phyloP scores from a whole-genome alignment of 30 jellyfish, hydroid and myxozoan genomes.

The Aurelia aurita complex sp. Pacific region DNA sequence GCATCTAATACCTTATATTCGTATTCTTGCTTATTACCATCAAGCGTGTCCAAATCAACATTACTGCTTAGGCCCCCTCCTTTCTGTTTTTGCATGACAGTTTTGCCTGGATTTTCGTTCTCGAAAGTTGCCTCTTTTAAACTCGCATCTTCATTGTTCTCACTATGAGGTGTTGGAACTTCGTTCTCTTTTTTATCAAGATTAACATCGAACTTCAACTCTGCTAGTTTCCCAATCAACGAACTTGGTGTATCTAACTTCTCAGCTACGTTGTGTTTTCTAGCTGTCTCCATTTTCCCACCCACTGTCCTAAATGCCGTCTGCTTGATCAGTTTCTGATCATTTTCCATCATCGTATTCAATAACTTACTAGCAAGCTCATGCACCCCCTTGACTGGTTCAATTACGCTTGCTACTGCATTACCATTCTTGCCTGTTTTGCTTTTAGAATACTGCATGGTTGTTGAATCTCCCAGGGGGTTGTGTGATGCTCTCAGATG shows the following conservation, averaged over 20 bases:
- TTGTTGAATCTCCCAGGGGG: not conserved
- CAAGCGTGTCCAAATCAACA: slow-evolving; percentile 46
- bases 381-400: not conserved
- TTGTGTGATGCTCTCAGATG: not conserved
- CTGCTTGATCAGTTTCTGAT: slow-evolving; percentile 13
- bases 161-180: slow-evolving; percentile 10
- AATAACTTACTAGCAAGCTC: slow-evolving; percentile 33
- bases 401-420: not conserved
- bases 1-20: slow-evolving; percentile 26
- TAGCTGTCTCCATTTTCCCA: not conserved
- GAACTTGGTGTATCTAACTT: slow-evolving; percentile 42
- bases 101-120: slow-evolving; percentile 57
- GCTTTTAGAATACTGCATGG: not conserved
- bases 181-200: slow-evolving; percentile 3
- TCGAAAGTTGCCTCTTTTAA: not conserved
- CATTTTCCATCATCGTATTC: slow-evolving; percentile 50
- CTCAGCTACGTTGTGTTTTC: not conserved
- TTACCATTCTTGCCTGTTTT: not conserved
- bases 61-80: slow-evolving; percentile 24
- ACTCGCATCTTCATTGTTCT: slow-evolving; percentile 38
- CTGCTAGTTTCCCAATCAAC: slow-evolving; percentile 48
- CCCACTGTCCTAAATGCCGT: not conserved
- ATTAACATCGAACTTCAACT: not conserved
- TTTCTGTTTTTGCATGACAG: slow-evolving; percentile 45
- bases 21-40: slow-evolving; percentile 34